Base-by-base conservation (phyloP, 2,797 vertebrate species). In the Lepus townsendii region DNA sequence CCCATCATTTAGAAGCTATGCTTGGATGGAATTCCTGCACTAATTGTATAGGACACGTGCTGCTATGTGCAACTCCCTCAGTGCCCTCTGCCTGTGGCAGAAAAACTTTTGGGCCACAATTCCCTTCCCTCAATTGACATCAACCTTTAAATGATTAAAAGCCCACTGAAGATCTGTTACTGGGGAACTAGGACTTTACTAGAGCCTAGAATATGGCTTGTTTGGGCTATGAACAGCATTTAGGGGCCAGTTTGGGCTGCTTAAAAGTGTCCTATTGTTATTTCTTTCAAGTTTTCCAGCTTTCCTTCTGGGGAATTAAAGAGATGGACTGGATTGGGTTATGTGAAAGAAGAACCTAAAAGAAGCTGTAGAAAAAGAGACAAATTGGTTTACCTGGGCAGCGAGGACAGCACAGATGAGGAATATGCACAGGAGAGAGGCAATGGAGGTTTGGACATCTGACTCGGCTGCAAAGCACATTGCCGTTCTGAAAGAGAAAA, bases 401-500 rank as follows among this genome's bases (percentile, higher is more conserved):
- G 17, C 98, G 98, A 72, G 98, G 98, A 91, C 99, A 99, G 97
- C 99, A 99, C 90, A 98, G 96, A 97, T 99, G 98, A 66, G 98
- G 98, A 14, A 98, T 97, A 1, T 98, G 98, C 73, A 98, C 96
- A 0, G 98, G 99, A 65, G 97, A 98, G 86, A 98, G 93, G 88
- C 99, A 99, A 38, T 98, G 98, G 72, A 98, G 97, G 80, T 93
- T 98, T 63, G 98, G 98, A 91, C 98, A 99, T 97, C 98, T 98
- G 97, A 99, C 97, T 96, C 98, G 98, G 97, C 97, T 99, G 97
- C 99, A 99, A 83, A 98, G 93, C 19, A 99, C 98, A 79, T 98
- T 99, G 83, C 98, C 98, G 79, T 98, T 98, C 99, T 99, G 98
- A 90, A 97, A 97, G 47, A 88, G 50, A 96, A 95, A 96, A 88